Conservation (phyloP, 2,797 vertebrate genomes). For the Schizopygopsis malacanthus region DNA sequence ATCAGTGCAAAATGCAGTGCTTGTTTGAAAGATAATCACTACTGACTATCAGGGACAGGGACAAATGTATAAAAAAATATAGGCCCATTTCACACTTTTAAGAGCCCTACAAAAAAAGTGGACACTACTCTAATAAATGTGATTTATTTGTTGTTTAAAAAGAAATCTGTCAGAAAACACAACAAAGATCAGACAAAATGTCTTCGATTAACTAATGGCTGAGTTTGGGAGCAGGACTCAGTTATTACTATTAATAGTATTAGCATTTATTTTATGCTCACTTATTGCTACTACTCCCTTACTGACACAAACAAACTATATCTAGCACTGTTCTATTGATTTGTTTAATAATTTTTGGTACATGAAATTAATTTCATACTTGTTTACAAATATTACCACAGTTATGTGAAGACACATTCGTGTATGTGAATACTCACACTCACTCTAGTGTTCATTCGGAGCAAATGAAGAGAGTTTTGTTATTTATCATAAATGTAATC, state of each 20-base stretch:
- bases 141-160: neutral
- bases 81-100: neutral
- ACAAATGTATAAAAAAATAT: neutral
- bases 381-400: neutral
- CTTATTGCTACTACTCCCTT: neutral
- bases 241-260: neutral
- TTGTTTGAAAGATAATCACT: neutral
- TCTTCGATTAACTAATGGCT: neutral
- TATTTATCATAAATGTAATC: neutral
- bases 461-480: neutral
- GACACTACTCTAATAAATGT: neutral
- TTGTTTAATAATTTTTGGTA: neutral
- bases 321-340: neutral
- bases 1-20: neutral
- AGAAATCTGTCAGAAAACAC: neutral
- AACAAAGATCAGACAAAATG: neutral
- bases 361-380: neutral
- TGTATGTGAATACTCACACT: neutral
- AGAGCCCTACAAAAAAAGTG: neutral
- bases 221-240: neutral
- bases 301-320: neutral
- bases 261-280: neutral
- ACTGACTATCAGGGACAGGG: neutral
- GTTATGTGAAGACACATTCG: neutral
- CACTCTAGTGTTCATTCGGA: conserved; percentile 13